phyloP scores from a whole-genome alignment of 2,113 vertebrate genomes.

The Anguilla japonica region DNA sequence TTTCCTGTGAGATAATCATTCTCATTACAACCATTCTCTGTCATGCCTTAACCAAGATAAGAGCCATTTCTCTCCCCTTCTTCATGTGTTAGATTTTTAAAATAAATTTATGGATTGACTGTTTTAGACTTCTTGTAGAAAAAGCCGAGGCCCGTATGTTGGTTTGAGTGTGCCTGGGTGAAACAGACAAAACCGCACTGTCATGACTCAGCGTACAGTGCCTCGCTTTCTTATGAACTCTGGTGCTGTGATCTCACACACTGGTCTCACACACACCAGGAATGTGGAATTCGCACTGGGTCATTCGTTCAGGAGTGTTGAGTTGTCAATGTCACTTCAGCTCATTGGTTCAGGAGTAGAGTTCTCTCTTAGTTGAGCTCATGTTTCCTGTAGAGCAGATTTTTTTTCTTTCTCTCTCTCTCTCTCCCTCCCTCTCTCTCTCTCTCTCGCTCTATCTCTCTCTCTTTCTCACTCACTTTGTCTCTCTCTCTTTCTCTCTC shows the following conservation, averaged over 20 bases:
- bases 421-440: no score
- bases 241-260: neutral
- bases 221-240: no score
- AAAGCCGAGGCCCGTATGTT: no score
- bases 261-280: neutral
- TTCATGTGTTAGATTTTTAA: neutral
- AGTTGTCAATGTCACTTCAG: neutral
- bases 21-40: neutral
- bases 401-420: no score
- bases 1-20: neutral
- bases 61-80: neutral
- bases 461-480: no score
- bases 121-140: neutral
- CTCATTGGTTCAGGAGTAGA: neutral
- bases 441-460: no score
- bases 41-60: neutral
- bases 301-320: neutral
- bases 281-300: neutral
- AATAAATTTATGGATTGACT: neutral
- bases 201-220: no score
- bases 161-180: no score
- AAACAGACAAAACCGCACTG: no score
- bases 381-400: no score
- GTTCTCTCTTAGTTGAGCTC: neutral
- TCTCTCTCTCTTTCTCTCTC: no score